These are phyloP conservation scores for Campaea margaritaria DNA, from an alignment of 2,888 invertebrate species.

Conservation along the genomic window DNA sequence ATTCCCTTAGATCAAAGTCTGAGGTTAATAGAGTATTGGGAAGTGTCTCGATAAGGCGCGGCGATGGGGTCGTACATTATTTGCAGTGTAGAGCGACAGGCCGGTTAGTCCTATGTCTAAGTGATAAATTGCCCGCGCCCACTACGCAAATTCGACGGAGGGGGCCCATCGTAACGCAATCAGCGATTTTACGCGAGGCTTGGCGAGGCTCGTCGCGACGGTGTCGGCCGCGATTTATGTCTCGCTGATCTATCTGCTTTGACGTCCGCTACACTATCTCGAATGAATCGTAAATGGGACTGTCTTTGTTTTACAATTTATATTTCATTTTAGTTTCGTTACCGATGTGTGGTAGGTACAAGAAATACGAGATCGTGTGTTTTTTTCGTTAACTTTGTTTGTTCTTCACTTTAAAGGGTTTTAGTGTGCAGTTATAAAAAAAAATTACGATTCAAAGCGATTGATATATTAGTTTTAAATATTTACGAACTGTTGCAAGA, in stretches of 20 bases:
- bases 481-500: slow-evolving; percentile 2
- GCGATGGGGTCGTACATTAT: slow-evolving; percentile 67
- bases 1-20: slow-evolving; percentile 50
- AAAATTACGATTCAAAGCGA: slow-evolving; percentile 3
- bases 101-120: slow-evolving; percentile 79
- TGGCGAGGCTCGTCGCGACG: slow-evolving; percentile 51
- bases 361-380: no score
- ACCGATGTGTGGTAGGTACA: no score
- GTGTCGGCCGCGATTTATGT: slow-evolving; percentile 70
- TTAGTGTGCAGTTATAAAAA: not conserved
- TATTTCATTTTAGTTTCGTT: slow-evolving; percentile 10
- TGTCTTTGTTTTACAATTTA: slow-evolving; percentile 29
- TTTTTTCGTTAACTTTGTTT: no score
- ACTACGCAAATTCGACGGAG: slow-evolving; percentile 80
- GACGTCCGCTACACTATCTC: slow-evolving; percentile 45
- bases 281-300: slow-evolving; percentile 22
- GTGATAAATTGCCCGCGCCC: slow-evolving; percentile 81
- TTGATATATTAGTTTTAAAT: slow-evolving; percentile 3
- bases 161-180: slow-evolving; percentile 78
- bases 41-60: slow-evolving; percentile 52
- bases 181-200: slow-evolving; percentile 76
- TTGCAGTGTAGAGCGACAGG: slow-evolving; percentile 61
- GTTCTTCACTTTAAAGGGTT: not conserved
- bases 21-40: slow-evolving; percentile 55
- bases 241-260: slow-evolving; percentile 49